Evolutionary conservation across 2,797 vertebrate genomes (phyloP), one percentile per base, ranked within the genome.

Genomic region (Gymnodraco acuticeps): DNA sequence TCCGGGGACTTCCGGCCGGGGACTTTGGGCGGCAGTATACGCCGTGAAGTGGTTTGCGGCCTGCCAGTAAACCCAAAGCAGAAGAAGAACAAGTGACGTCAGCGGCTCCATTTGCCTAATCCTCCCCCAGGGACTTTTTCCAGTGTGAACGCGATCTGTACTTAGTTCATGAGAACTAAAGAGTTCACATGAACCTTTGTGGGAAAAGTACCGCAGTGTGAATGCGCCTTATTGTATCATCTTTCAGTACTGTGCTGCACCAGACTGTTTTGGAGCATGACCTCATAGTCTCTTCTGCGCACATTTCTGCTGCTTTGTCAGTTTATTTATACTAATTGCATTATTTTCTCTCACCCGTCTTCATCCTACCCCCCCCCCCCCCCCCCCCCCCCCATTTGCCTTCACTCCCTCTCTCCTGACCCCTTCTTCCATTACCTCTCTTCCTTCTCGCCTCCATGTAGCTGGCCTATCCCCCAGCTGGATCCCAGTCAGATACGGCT

Each of bases 401-500:
- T 63, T 52, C 72, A 17, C 51, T 51, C 50, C 47, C 14, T 11
- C 42, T 68, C 64, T 73, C 50, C 43, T 2, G 23, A n/a, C n/a
- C 31, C 27, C 17, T 27, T 27, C 27, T 27, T 27, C 27, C 27
- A 27, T 27, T 27, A 1, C 27, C 27, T n/a, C 7, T 66, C 2
- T 73, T 41, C 19, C 2, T 78, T 61, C 27, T 54, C 73, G 19
- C 41, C 4, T 50, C 48, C 51, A 17, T 79, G 19, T 80, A 99
- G 97, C 95, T 99, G 98, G 98, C 96, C 98, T 73, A 94, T 96
- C 81, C 96, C 97, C 45, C 97, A 98, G 91, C 96, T 99, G 94
- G 97, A 99, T 85, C 96, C 97, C 68, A 95, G 96, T 89, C 98
- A 99, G 85, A 98, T 99, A 93, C 95, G 98, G 70, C 94, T 99